These are phyloP conservation scores for Cuculus canorus DNA, from an alignment of 2,797 vertebrate genomes.

Conservation along the genomic window DNA sequence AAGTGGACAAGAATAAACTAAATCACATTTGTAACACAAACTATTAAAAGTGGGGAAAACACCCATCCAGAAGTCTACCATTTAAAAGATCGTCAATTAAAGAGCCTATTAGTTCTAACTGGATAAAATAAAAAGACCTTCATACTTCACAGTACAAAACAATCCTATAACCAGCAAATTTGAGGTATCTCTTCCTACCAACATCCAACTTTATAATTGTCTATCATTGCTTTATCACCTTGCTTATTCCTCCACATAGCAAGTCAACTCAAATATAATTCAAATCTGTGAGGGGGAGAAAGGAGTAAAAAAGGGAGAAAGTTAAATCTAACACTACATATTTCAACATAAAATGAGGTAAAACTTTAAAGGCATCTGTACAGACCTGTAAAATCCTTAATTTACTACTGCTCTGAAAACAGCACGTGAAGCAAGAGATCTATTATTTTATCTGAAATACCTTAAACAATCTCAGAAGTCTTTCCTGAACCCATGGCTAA, in stretches of 20 bases:
- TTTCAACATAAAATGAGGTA: background rate
- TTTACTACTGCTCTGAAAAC: background rate
- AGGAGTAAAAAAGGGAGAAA: background rate
- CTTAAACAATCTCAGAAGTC: background rate
- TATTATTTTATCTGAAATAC: background rate
- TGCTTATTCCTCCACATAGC: background rate
- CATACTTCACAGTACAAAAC: background rate
- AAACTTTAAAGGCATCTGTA: background rate
- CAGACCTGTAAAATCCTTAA: background rate
- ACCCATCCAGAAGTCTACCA: background rate
- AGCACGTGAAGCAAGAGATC: background rate
- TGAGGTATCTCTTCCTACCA: background rate
- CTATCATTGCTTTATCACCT: background rate
- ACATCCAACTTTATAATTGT: background rate
- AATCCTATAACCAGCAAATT: background rate
- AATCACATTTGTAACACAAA: background rate
- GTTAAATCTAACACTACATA: background rate
- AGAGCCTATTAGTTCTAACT: background rate
- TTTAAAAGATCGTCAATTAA: background rate
- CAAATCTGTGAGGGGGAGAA: background rate
- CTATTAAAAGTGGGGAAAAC: background rate
- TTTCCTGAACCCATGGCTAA: rapidly evolving
- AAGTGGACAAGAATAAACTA: background rate
- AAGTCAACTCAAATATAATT: background rate
- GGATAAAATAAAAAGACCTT: background rate